These are phyloP conservation scores for Megalonaias nervosa DNA, from an alignment of 1,140 invertebrate genomes.

Conservation along the genomic window DNA sequence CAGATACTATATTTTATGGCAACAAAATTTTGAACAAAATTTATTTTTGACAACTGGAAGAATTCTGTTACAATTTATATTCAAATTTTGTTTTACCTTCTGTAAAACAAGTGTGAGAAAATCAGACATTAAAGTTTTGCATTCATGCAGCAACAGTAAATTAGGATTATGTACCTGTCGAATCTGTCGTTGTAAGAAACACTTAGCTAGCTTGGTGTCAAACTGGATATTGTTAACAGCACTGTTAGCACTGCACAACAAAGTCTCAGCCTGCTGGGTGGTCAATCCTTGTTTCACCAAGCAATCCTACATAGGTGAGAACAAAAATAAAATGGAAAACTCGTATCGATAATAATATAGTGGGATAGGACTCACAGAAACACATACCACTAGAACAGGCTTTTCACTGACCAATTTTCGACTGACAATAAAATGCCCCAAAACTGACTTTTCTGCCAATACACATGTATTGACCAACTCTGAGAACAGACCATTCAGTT, in stretches of 20 bases:
- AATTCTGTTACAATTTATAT: not conserved
- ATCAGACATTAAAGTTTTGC: not conserved
- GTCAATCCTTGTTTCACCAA: conserved; percentile 93
- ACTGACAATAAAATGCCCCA: not conserved
- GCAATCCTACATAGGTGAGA: conserved; percentile 77
- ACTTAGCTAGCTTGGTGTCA: conserved; percentile 80
- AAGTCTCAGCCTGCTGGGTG: conserved; percentile 84
- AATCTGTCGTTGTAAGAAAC: conserved; percentile 50
- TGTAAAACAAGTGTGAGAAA: not conserved
- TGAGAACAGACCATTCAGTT: no score
- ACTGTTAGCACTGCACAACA: conserved; percentile 80
- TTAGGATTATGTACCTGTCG: no score
- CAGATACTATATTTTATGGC: no score
- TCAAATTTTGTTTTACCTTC: not conserved
- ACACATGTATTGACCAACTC: no score
- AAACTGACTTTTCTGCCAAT: no score
- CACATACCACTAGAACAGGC: not conserved
- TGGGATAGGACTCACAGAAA: not conserved
- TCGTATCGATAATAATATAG: not conserved
- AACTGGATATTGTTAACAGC: conserved; percentile 79
- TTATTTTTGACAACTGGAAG: no score
- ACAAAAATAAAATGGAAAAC: conserved; percentile 1
- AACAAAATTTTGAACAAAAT: no score
- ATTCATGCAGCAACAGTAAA: conserved; percentile 44
- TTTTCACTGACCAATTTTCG: not conserved